Base-by-base conservation (phyloP, 2,113 vertebrate genomes). In the Electrona antarctica region DNA sequence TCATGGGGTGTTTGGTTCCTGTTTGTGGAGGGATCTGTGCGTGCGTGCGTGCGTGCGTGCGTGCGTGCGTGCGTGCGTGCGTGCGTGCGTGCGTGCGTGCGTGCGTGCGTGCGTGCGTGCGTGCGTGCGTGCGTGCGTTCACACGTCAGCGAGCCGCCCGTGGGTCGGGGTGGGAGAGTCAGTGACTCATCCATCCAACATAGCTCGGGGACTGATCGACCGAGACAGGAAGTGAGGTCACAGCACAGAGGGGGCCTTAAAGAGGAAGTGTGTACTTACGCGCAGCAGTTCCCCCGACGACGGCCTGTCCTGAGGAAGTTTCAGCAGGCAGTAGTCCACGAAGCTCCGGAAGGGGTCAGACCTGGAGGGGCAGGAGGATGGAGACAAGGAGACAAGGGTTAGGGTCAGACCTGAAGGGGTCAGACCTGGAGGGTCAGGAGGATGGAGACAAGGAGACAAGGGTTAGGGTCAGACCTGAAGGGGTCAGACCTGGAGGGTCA, bases 271-370 rank as follows among this genome's bases (percentile, higher is more conserved):
- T 73, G 82, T 73, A 87, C 92, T 97, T 95, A 98, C 98, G 94
- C 91, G 93, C 92, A 99, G 92, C 67, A 99, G 94, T 86, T 99
- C 97, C 69, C 91, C 92, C 50, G 98, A 98, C 1, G 96, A 96
- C 73, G 97, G 97, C 90, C 98, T 94, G 93, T 98, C 97, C 94
- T 98, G 98, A 96, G 98, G 97, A 95, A 97, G 95, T 94, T 99
- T 99, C 92, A 96, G 96, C 93, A 99, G 95, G 96, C 98, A 99
- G 95, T 96, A 98, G 94, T 98, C 96, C 81, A 99, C 96, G 85
- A 99, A 99, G 94, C 95, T 96, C 90, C 96, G 95, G 90, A 99
- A 99, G 83, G 94, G 94, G 66, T 97, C 94, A 71, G 97, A 95
- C 98, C 98, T 99, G 87, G 55, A 14, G 11, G 63, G 14, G 7